These are phyloP conservation scores for Pantherophis alleghaniensis DNA, from an alignment of 2,797 vertebrate genomes.

Conservation along the genomic window DNA sequence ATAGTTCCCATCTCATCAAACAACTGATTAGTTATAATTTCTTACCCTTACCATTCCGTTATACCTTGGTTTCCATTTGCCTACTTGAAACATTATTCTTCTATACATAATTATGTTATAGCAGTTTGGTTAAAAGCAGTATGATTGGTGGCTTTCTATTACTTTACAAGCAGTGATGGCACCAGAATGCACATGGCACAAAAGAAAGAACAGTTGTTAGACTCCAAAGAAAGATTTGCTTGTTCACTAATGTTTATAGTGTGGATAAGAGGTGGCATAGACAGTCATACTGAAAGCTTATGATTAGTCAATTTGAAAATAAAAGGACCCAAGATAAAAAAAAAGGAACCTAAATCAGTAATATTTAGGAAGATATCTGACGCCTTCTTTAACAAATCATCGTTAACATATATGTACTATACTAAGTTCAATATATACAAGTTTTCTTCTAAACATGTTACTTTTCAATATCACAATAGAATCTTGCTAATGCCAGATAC, in stretches of 20 bases:
- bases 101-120: conserved; percentile 19
- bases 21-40: background rate
- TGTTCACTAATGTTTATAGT: conserved; percentile 52
- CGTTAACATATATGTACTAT: background rate
- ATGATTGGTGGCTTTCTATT: conserved; percentile 12
- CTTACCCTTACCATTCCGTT: background rate
- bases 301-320: background rate
- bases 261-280: conserved; percentile 36
- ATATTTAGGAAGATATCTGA: background rate
- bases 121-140: conserved; percentile 27
- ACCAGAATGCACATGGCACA: conserved; percentile 46
- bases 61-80: background rate
- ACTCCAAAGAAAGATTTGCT: conserved; percentile 56
- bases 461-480: background rate
- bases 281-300: conserved; percentile 4
- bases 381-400: background rate
- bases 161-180: conserved; percentile 48
- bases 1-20: background rate
- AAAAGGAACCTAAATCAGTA: background rate
- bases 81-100: background rate
- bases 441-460: background rate
- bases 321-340: background rate
- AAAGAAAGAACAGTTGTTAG: conserved; percentile 28
- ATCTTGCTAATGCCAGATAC: background rate
- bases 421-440: background rate